Conservation (phyloP, 2,797 vertebrate genomes). For the Podargus strigoides region DNA sequence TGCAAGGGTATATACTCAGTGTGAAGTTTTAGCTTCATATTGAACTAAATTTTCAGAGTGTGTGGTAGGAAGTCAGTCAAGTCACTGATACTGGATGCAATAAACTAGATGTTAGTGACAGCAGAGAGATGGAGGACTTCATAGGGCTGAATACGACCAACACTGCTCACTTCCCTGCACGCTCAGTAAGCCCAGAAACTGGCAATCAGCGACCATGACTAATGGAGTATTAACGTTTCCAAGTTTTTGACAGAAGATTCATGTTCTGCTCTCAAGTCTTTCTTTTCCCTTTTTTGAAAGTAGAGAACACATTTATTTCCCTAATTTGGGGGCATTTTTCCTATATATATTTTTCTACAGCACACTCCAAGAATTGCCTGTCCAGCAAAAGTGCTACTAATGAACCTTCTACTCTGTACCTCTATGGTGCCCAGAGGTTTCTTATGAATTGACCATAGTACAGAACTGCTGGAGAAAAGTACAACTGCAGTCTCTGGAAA, state of each 20-base stretch:
- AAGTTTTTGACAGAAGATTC: background rate
- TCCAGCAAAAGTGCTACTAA: conserved; percentile 5
- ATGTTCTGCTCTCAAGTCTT: background rate
- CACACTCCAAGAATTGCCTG: background rate
- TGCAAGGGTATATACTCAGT: background rate
- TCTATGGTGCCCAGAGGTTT: background rate
- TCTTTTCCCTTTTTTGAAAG: background rate
- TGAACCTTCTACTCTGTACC: background rate
- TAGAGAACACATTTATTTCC: background rate
- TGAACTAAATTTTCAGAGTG: background rate
- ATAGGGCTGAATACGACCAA: background rate
- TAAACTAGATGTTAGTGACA: background rate
- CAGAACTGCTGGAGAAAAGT: background rate
- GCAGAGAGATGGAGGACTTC: background rate
- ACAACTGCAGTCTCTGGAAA: background rate
- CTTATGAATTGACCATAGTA: background rate
- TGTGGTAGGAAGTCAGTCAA: background rate
- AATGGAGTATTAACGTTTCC: background rate
- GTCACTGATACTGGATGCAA: background rate
- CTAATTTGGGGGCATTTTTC: background rate
- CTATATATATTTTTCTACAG: background rate
- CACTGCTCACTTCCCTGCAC: background rate
- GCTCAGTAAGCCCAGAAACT: background rate
- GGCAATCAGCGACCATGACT: background rate
- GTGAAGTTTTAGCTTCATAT: background rate